Conservation (phyloP, 2,888 invertebrate genomes). For the Boloria selene region DNA sequence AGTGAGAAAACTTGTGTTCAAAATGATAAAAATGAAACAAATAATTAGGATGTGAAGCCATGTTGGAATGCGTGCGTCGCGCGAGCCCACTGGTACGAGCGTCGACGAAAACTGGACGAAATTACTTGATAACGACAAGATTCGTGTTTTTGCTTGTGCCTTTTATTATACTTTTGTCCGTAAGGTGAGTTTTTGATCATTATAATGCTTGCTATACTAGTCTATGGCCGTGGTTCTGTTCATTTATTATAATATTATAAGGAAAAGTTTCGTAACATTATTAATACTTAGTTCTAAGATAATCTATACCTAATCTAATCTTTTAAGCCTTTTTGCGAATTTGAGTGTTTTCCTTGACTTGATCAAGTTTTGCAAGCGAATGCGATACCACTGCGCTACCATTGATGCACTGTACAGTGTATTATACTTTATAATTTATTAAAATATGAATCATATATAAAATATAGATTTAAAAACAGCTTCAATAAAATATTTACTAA, state of each 20-base stretch:
- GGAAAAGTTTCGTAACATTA: too few relatives aligned
- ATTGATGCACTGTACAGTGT: too few relatives aligned
- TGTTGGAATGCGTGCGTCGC: conserved; percentile 72
- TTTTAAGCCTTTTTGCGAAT: too few relatives aligned
- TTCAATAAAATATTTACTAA: not conserved
- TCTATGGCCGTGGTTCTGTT: not conserved
- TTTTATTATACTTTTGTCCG: conserved; percentile 55
- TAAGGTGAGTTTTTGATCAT: conserved; percentile 53
- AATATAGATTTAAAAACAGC: not conserved
- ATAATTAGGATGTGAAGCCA: conserved; percentile 72
- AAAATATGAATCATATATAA: not conserved
- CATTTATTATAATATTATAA: conserved; percentile 1
- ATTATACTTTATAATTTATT: not conserved
- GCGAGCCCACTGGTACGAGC: conserved; percentile 58
- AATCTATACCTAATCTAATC: too few relatives aligned
- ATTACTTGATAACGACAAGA: conserved; percentile 38
- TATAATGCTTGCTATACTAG: not conserved
- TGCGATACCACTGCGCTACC: too few relatives aligned
- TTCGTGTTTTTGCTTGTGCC: conserved; percentile 46
- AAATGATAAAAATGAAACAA: conserved; percentile 52
- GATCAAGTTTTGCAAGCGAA: too few relatives aligned
- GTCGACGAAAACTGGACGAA: conserved; percentile 45
- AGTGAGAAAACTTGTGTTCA: conserved; percentile 48
- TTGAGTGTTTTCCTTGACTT: too few relatives aligned
- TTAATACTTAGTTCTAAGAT: too few relatives aligned